phyloP scores from a whole-genome alignment of 2,888 invertebrate genomes.

The Tetranychus piercei region DNA sequence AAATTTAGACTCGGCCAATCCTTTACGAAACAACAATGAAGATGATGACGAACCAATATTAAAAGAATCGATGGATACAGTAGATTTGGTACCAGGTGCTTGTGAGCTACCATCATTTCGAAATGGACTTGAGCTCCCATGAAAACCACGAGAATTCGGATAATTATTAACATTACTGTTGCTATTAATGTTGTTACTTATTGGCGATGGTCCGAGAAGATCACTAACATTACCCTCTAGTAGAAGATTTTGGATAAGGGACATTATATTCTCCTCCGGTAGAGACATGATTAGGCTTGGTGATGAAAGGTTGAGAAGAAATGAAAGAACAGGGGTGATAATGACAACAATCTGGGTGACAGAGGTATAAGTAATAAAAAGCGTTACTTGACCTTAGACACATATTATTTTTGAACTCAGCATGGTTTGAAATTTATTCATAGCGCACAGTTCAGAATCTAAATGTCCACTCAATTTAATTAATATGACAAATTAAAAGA shows the following conservation, averaged over 20 bases:
- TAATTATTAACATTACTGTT: neutral
- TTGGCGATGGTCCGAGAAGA: neutral
- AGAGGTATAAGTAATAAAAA: no score
- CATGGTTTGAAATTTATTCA: no score
- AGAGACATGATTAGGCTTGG: neutral
- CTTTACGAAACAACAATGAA: neutral
- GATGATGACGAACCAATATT: neutral
- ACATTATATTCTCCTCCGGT: slow-evolving; percentile 11
- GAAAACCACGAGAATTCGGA: neutral
- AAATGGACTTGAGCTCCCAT: neutral
- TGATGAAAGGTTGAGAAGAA: neutral
- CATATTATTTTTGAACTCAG: no score
- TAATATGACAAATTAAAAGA: no score
- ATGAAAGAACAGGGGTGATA: neutral
- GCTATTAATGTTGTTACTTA: neutral
- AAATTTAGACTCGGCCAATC: neutral
- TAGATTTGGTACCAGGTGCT: neutral
- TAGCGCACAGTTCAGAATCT: no score
- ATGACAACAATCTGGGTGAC: neutral
- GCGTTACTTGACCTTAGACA: no score
- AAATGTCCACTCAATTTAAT: no score
- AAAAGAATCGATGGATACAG: neutral
- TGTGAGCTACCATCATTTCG: neutral
- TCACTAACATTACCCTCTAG: neutral
- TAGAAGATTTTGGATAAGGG: slow-evolving; percentile 9